Percentiles rank a stretch among this genome's conserved stretches.
phyloP scores from a whole-genome alignment of 2,797 vertebrate species.

The Bufotes viridis region DNA sequence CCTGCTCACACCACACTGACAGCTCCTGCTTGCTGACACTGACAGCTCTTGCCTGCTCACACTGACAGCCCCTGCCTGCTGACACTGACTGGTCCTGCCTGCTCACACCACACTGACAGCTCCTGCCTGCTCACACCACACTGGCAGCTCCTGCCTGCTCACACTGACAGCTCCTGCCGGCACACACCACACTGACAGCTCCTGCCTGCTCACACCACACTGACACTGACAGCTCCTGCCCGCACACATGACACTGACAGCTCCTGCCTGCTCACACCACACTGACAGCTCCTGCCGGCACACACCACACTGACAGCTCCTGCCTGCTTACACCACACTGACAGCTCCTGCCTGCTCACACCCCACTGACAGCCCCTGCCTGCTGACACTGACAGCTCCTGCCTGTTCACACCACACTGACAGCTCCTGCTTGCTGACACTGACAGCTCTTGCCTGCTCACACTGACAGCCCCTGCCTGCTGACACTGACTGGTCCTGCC shows the following conservation, averaged over 20 bases:
- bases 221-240: too few relatives aligned
- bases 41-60: neutral
- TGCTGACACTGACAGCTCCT: neutral
- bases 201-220: neutral
- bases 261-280: too few relatives aligned
- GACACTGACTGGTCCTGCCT: neutral
- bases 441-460: too few relatives aligned
- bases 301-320: too few relatives aligned
- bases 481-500: too few relatives aligned
- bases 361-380: conserved; percentile 11
- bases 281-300: too few relatives aligned
- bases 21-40: too few relatives aligned
- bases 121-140: neutral
- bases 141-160: neutral
- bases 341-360: neutral
- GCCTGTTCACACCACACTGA: too few relatives aligned
- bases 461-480: neutral
- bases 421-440: too few relatives aligned
- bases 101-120: neutral
- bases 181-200: neutral
- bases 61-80: neutral
- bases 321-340: neutral
- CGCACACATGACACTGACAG: too few relatives aligned
- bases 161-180: neutral
- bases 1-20: neutral